Base-by-base conservation (phyloP, 2,113 vertebrate genomes). In the Galemys pyrenaicus region DNA sequence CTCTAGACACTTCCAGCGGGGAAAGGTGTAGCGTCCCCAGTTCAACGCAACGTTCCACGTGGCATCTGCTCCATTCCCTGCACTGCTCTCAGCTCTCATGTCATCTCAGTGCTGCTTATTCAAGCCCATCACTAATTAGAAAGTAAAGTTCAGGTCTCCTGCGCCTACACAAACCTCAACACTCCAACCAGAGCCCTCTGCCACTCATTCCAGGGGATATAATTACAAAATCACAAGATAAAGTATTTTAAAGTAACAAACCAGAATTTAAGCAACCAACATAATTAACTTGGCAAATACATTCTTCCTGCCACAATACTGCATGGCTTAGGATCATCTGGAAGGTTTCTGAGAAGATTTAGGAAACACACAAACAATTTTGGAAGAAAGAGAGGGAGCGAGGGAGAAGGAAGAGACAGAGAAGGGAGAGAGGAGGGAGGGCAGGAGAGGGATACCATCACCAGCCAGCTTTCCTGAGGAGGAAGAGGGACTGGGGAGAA, bases 161-260 rank as follows among this genome's bases (percentile, higher is more conserved):
- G 0, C 51, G 8, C 37, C 85, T 62, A 65, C 30, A 95, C 44
- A 9, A 74, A 62, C 49, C 67, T 49, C n/a, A 80, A 54, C 19
- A 60, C 32, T 89, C 16, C 60, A 92, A 8, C 16, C 24, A 56
- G 91, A 91, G 28, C 11, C 7, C 6, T 41, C 17, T 9, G 81
- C 46, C 71, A 46, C 84, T 90, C 44, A 64, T 60, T 64, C 85
- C 58, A 67, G n/a, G 41, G 24, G 39, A 22, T 24, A n/a, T 28
- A 87, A 84, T 79, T 67, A 78, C 28, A 71, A 92, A 94, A 80
- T 6, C 37, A 75, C 19, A 88, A 77, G 60, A 60, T 24, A 67
- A 39, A 84, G 3, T 60, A 82, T 77, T 92, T 96, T 81, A 88
- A 94, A 92, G 9, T 11, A 80, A 88, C 30, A 65, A 89, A 89